Conservation (phyloP, 2,113 vertebrate species). For the Rhinoptilus africanus region DNA sequence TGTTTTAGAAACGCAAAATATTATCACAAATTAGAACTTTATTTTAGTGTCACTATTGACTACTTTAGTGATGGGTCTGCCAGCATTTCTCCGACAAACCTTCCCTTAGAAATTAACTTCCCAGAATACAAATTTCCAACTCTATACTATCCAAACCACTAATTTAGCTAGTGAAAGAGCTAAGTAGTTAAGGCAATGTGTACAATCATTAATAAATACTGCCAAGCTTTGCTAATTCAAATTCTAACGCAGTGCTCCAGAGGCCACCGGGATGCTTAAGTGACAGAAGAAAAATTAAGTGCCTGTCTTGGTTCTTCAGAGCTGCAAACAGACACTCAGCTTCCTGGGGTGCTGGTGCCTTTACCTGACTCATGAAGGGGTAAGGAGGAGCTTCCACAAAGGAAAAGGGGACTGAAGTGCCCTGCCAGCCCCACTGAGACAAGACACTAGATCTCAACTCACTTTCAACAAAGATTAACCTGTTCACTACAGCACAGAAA, state of each 20-base stretch:
- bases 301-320: not conserved
- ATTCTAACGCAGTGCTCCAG: not conserved
- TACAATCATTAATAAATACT: slow-evolving; percentile 12
- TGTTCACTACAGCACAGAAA: not conserved
- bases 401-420: not conserved
- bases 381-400: not conserved
- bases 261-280: not conserved
- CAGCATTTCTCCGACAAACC: slow-evolving; percentile 24
- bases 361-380: not conserved
- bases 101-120: slow-evolving; percentile 33
- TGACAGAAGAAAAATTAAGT: not conserved
- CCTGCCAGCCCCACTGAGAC: not conserved
- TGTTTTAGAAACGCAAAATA: slow-evolving; percentile 42
- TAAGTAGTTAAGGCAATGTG: not conserved
- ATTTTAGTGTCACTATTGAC: slow-evolving; percentile 37
- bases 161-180: slow-evolving; percentile 24
- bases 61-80: slow-evolving; percentile 1
- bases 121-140: slow-evolving; percentile 27
- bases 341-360: not conserved
- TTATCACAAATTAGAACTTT: slow-evolving; percentile 50
- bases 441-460: not conserved
- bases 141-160: not conserved
- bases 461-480: not conserved
- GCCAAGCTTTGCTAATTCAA: not conserved
- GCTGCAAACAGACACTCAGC: not conserved